Conservation (phyloP, 2,113 vertebrate genomes). For the Patagioenas fasciata region DNA sequence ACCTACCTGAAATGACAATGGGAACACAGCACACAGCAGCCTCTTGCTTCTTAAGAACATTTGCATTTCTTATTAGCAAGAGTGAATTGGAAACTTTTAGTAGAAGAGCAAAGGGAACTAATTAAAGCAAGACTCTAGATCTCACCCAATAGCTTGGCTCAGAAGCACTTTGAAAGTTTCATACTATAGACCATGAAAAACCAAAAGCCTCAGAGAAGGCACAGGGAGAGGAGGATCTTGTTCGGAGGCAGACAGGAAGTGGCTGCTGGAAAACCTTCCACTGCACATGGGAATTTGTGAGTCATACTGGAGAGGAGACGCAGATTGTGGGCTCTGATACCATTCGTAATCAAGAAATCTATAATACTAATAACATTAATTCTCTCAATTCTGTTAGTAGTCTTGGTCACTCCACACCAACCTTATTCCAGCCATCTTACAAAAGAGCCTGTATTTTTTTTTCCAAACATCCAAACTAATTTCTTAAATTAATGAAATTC, state of each 20-base stretch:
- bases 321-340: background rate
- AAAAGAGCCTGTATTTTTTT: background rate
- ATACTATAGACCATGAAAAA: background rate
- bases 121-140: background rate
- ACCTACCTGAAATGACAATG: background rate
- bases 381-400: background rate
- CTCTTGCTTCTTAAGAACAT: background rate
- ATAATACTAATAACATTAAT: background rate
- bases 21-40: background rate
- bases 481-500: background rate
- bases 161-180: background rate
- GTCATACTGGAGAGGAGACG: background rate
- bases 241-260: background rate
- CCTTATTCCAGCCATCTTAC: background rate
- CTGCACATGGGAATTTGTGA: conserved; percentile 2
- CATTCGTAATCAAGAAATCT: background rate
- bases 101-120: background rate
- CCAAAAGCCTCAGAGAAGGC: background rate
- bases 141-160: background rate
- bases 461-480: background rate
- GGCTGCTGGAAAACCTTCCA: background rate
- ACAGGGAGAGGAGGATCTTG: background rate
- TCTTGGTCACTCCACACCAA: background rate
- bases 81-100: background rate
- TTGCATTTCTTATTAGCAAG: conserved; percentile 19